Evolutionary conservation across 1,140 invertebrate species (phyloP), one percentile per base, ranked within the genome.

Genomic region (Trichonephila clavata): DNA sequence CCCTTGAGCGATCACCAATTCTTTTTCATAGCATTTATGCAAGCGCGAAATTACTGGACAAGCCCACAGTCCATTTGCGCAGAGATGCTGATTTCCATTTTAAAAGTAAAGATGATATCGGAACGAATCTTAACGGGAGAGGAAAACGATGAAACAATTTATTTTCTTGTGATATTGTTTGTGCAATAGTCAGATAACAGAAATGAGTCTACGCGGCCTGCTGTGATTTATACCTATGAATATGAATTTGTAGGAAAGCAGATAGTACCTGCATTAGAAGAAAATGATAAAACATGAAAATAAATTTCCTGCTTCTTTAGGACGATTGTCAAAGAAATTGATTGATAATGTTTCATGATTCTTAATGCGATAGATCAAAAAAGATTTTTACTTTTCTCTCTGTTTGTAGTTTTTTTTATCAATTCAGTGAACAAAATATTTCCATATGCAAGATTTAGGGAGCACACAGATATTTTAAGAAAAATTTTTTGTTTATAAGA

Each of bases 31-130:
- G 88, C 68, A 77, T 90, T 88, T 65, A n/a, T 88, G 61, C 32
- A 68, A 71, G 86, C 86, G 24, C 39, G 57, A 80, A 88, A 90
- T 80, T 77, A 80, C 43, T 24, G 39, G 88, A 80, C 88, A 60
- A 90, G 88, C 88, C 88, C 68, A 80, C 50, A 59, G 24, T 77
- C 43, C 65, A 63, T n/a, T 24, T 68, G 65, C 21, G n/a, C n/a
- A 68, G n/a, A 68, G 71, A 68, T 50, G 32, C 27, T 88, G 86
- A n/a, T 88, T 88, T 88, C 86, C 86, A 88, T 71, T 83, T 83
- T 88, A 88, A 88, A 50, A 88, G 60, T 21, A 24, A 20, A 88
- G 86, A 88, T 68, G 86, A 50, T 88, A 88, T 88, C 86, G 21
- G 61, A 68, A 68, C 43, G 27, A 50, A 83, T 83, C 81, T 83